phyloP scores from a whole-genome alignment of 1,140 invertebrate genomes.

The Trinorchestia longiramus region DNA sequence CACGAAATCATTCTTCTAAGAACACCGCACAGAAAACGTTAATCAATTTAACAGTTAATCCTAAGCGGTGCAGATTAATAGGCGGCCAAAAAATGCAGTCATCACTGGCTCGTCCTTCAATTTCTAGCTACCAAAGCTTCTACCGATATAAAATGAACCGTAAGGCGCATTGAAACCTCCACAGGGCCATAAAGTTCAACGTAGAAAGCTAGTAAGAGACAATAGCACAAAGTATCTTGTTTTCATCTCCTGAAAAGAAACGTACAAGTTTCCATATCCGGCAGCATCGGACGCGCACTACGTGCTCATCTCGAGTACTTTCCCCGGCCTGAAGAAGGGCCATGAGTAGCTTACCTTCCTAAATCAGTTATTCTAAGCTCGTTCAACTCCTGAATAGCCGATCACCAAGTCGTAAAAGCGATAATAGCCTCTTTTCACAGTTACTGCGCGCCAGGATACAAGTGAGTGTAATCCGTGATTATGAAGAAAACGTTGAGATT shows the following conservation, averaged over 20 bases:
- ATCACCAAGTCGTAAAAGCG: too few relatives aligned
- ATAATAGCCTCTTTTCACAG: too few relatives aligned
- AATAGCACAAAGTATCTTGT: not conserved
- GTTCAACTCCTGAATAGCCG: too few relatives aligned
- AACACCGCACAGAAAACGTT: not conserved
- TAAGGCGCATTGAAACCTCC: not conserved
- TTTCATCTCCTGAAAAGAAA: not conserved
- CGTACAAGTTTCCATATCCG: not conserved
- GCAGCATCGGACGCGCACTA: too few relatives aligned
- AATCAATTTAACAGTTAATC: not conserved
- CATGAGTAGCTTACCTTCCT: too few relatives aligned
- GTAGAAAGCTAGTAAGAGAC: not conserved
- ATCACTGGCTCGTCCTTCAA: not conserved
- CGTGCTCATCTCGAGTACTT: too few relatives aligned
- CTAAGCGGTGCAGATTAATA: not conserved
- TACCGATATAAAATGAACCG: not conserved
- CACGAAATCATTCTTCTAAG: not conserved
- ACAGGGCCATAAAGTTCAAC: not conserved
- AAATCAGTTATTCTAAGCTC: too few relatives aligned
- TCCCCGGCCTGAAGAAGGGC: too few relatives aligned
- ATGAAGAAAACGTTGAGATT: too few relatives aligned
- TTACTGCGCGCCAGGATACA: too few relatives aligned
- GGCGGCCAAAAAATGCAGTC: not conserved
- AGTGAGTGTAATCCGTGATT: too few relatives aligned
- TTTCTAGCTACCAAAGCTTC: not conserved